Conservation (phyloP, 2,113 vertebrate species). For the Spilogale gracilis region DNA sequence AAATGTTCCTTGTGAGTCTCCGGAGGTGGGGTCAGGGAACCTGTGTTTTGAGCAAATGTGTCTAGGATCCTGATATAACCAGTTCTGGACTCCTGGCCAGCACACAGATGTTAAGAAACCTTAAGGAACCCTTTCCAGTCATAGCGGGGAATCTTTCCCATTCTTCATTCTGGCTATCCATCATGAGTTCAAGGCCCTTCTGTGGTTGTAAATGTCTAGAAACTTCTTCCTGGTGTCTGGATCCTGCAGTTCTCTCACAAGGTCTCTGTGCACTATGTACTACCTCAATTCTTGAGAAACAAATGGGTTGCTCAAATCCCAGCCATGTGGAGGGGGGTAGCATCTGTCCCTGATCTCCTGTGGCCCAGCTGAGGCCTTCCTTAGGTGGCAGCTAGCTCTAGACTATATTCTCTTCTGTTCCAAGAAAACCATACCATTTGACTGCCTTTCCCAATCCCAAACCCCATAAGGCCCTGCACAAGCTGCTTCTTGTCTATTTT, state of each 20-base stretch:
- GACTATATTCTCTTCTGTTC: not conserved
- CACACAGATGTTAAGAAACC: not conserved
- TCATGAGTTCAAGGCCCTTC: too few relatives aligned
- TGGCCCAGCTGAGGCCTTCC: not conserved
- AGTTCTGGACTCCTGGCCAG: not conserved
- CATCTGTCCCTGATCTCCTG: not conserved
- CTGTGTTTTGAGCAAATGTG: not conserved
- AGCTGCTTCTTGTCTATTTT: not conserved
- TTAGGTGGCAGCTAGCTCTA: not conserved
- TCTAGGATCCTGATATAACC: not conserved
- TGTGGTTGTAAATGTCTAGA: not conserved
- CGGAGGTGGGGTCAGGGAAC: not conserved
- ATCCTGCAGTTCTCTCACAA: not conserved
- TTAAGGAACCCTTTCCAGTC: not conserved
- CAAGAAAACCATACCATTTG: not conserved
- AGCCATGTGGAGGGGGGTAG: accelerated
- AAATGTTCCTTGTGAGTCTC: not conserved
- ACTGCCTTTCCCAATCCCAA: not conserved
- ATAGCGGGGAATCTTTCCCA: not conserved
- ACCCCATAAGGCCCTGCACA: too few relatives aligned
- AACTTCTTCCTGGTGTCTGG: not conserved
- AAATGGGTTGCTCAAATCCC: not conserved
- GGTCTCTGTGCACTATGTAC: not conserved
- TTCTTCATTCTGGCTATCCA: not conserved
- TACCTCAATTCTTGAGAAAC: not conserved